Evolutionary conservation across 1,140 invertebrate genomes (phyloP).

Genomic region (Nasonia vitripennis): DNA sequence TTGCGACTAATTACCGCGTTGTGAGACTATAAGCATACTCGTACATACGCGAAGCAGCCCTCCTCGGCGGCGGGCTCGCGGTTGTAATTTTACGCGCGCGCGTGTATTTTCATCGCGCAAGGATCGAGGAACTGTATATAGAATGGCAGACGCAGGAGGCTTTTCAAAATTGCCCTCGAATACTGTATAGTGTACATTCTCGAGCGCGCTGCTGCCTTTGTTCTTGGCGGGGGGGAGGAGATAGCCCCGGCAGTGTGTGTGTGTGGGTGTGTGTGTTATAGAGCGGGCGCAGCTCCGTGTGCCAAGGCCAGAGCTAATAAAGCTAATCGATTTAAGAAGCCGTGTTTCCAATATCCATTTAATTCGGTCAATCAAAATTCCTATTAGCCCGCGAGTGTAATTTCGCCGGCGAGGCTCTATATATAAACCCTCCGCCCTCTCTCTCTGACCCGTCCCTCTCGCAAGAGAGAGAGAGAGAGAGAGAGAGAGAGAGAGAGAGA

Average conservation of each 20-base stretch:
- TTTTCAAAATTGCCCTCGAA: too few relatives aligned
- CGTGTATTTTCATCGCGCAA: not conserved
- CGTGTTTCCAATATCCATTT: conserved; percentile 73
- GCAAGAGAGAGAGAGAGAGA: conserved; percentile 31
- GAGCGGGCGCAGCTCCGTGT: not conserved
- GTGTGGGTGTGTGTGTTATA: not conserved
- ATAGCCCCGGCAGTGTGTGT: too few relatives aligned
- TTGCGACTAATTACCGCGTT: conserved; percentile 65
- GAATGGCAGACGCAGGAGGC: not conserved
- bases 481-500: too few relatives aligned
- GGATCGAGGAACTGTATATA: not conserved
- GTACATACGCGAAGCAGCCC: too few relatives aligned
- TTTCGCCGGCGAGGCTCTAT: conserved; percentile 63
- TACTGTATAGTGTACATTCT: too few relatives aligned
- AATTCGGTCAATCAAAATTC: conserved; percentile 76
- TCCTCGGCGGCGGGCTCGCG: conserved; percentile 15
- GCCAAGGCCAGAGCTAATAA: conserved; percentile 62
- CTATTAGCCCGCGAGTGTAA: conserved; percentile 72
- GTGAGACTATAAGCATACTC: too few relatives aligned
- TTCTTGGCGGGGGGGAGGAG: too few relatives aligned
- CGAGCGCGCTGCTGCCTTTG: too few relatives aligned
- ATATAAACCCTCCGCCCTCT: conserved; percentile 50
- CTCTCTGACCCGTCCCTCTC: not conserved
- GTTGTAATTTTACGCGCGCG: conserved; percentile 39
- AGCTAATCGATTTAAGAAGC: conserved; percentile 69